Conservation (phyloP, 2,113 vertebrate species). For the Stictonetta naevosa region DNA sequence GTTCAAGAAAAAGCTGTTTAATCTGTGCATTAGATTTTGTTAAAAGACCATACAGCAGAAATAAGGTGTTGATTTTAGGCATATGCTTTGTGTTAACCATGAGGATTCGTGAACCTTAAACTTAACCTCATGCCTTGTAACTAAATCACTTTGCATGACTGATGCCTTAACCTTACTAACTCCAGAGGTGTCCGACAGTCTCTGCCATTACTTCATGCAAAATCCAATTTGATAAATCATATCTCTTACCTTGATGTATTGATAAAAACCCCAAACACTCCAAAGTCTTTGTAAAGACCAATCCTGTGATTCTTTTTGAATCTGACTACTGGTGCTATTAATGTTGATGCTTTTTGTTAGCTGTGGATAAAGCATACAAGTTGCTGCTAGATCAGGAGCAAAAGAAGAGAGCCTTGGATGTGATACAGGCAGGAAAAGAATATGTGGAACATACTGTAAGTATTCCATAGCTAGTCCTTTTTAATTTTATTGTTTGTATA, state of each 20-base stretch:
- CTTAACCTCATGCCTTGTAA: background rate
- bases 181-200: background rate
- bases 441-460: conserved; percentile 97
- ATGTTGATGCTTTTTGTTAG: conserved; percentile 78
- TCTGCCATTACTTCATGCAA: background rate
- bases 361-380: conserved; percentile 98
- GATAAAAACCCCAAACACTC: background rate
- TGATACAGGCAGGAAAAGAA: conserved; percentile 95
- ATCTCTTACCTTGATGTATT: background rate
- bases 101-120: background rate
- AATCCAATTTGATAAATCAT: background rate
- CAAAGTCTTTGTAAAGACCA: background rate
- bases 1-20: background rate
- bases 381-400: conserved; percentile 93
- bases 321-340: conserved; percentile 65
- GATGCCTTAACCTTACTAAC: background rate
- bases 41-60: background rate
- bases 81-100: background rate
- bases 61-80: background rate
- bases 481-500: background rate
- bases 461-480: background rate
- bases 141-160: background rate
- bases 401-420: conserved; percentile 96
- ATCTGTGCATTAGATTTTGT: background rate
- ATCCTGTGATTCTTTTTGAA: background rate